Conservation (phyloP, 2,113 vertebrate species). For the Otolemur garnettii region DNA sequence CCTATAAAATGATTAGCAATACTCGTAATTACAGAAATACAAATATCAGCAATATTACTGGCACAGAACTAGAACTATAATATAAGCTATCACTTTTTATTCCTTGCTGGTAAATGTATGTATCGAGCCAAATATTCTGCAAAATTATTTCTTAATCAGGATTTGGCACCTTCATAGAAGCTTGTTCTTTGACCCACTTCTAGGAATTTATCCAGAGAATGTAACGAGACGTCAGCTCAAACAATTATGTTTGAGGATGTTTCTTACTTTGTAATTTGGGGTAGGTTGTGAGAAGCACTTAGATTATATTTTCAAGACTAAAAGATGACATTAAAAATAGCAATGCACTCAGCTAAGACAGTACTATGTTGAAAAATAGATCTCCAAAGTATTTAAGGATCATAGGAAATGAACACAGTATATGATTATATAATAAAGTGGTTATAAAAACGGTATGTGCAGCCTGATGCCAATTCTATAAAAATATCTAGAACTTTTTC, state of each 20-base stretch:
- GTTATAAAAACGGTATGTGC: background rate
- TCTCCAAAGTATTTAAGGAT: background rate
- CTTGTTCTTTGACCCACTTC: background rate
- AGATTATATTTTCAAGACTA: background rate
- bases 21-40: background rate
- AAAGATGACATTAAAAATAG: conserved; percentile 6
- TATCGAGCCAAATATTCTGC: background rate
- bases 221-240: conserved; percentile 7
- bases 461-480: background rate
- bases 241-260: conserved; percentile 30
- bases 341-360: background rate
- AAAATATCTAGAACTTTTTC: background rate
- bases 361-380: conserved; percentile 23
- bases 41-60: background rate
- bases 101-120: background rate
- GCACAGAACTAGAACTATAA: conserved; percentile 21
- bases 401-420: background rate
- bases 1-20: background rate
- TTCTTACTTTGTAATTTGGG: conserved; percentile 25
- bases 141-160: background rate
- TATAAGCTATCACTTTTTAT: background rate
- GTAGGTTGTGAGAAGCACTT: background rate
- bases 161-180: conserved; percentile 10
- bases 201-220: conserved; percentile 3
- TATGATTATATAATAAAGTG: background rate